Percentiles rank a stretch among this genome's conserved stretches.
phyloP scores from a whole-genome alignment of 2,113 vertebrate species.

The Cercopithecus mona region DNA sequence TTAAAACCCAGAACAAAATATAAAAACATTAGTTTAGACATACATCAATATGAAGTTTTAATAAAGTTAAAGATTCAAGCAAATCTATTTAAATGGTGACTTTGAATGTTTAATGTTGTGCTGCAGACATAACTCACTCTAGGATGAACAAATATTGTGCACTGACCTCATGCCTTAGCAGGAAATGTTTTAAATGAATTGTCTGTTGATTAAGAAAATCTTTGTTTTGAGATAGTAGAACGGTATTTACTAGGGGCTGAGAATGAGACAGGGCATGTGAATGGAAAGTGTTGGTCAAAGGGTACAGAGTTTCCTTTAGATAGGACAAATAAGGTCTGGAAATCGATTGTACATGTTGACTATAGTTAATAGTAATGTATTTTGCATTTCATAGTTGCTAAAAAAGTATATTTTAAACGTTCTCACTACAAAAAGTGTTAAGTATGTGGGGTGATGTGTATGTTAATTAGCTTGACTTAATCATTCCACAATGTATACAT shows the following conservation, averaged over 20 bases:
- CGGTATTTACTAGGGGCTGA: background rate
- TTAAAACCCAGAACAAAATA: slow-evolving; percentile 34
- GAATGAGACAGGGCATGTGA: background rate
- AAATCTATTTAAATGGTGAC: slow-evolving; percentile 74
- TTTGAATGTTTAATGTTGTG: slow-evolving; percentile 80
- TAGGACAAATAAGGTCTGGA: background rate
- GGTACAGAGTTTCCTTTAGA: background rate
- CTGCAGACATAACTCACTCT: slow-evolving; percentile 69
- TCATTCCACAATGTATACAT: background rate
- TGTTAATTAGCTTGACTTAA: background rate
- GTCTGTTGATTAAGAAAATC: slow-evolving; percentile 77
- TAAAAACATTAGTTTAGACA: slow-evolving; percentile 6
- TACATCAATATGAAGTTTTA: slow-evolving; percentile 58
- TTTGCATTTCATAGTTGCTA: background rate
- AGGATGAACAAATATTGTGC: slow-evolving; percentile 79
- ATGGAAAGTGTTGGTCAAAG: background rate
- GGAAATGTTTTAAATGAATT: slow-evolving; percentile 81
- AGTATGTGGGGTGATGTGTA: background rate
- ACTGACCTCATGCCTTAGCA: slow-evolving; percentile 79
- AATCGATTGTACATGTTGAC: background rate
- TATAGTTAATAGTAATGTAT: background rate
- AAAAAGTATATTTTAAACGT: background rate
- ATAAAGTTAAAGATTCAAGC: slow-evolving; percentile 72
- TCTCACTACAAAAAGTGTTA: background rate
- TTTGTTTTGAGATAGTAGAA: background rate